Evolutionary conservation across 2,113 vertebrate genomes (phyloP).

Genomic region (Neogale vison): DNA sequence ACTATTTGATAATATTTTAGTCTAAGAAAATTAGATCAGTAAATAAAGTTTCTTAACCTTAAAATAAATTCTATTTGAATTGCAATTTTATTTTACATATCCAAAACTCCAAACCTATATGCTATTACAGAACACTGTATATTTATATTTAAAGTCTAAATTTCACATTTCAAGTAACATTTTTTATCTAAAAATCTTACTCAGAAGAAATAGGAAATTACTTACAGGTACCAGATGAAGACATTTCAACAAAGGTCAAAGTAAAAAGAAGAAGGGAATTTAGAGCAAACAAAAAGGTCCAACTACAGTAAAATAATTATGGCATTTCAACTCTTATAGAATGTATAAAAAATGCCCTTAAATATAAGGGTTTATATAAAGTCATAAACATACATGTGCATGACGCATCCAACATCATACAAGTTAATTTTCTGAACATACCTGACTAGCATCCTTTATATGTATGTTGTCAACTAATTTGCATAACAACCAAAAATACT

Average conservation of each 20-base stretch:
- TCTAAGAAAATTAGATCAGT: background rate
- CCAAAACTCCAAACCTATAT: background rate
- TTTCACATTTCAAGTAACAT: background rate
- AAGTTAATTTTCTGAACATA: slow-evolving; percentile 78
- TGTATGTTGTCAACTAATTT: slow-evolving; percentile 99
- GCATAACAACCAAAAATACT: slow-evolving; percentile 99
- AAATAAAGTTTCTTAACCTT: slow-evolving; percentile 28
- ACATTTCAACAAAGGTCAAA: background rate
- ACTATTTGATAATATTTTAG: background rate
- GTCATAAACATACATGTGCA: background rate
- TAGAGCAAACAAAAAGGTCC: background rate
- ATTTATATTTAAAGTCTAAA: slow-evolving; percentile 15
- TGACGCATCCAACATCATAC: background rate
- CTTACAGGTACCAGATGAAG: slow-evolving; percentile 11
- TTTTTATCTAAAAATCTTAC: background rate
- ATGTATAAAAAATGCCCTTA: background rate
- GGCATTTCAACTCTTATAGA: background rate
- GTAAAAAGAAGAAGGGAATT: slow-evolving; percentile 21
- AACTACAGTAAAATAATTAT: background rate
- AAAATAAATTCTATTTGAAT: slow-evolving; percentile 35
- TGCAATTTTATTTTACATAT: slow-evolving; percentile 27
- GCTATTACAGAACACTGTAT: background rate
- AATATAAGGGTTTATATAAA: background rate
- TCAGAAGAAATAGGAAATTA: background rate
- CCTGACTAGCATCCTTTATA: slow-evolving; percentile 98